Conservation (phyloP, 2,113 vertebrate genomes). For the Lasiurus borealis region DNA sequence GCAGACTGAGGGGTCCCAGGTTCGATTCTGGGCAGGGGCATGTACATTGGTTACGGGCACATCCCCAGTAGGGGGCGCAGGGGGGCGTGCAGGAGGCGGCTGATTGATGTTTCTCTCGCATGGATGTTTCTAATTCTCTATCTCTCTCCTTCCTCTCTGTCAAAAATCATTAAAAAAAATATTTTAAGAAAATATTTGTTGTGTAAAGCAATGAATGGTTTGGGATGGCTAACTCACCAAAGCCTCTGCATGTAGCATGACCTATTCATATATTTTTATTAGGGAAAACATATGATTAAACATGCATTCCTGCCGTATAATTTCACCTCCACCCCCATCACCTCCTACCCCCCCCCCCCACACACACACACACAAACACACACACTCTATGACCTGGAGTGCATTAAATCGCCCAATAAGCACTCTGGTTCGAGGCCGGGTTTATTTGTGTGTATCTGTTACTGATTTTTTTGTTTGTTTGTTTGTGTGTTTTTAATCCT, state of each 20-base stretch:
- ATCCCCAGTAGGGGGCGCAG: too few relatives aligned
- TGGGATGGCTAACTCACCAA: conserved; percentile 11
- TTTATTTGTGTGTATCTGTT: conserved; percentile 62
- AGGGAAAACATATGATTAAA: conserved; percentile 59
- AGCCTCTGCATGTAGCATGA: not conserved
- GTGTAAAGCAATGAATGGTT: not conserved
- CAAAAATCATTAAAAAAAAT: too few relatives aligned
- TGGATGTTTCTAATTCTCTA: too few relatives aligned
- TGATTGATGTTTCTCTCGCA: too few relatives aligned
- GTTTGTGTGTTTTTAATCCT: too few relatives aligned
- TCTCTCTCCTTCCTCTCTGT: too few relatives aligned
- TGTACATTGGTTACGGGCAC: too few relatives aligned
- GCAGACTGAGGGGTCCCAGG: too few relatives aligned
- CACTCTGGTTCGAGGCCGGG: conserved; percentile 10
- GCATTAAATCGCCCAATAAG: conserved; percentile 71
- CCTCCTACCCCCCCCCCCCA: not conserved
- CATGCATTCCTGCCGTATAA: conserved; percentile 1
- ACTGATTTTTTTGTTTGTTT: not conserved
- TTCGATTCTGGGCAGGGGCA: too few relatives aligned
- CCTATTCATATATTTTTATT: conserved; percentile 5
- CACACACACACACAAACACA: not conserved
- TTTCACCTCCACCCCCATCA: not conserved
- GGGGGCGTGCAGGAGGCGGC: too few relatives aligned
- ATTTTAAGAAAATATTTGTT: too few relatives aligned
- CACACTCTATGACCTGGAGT: conserved; percentile 54